A percentile compares a stretch with the other conserved stretches of the same genome.
Evolutionary conservation across 2,113 vertebrate species (phyloP).

Genomic region (Malurus melanocephalus): DNA sequence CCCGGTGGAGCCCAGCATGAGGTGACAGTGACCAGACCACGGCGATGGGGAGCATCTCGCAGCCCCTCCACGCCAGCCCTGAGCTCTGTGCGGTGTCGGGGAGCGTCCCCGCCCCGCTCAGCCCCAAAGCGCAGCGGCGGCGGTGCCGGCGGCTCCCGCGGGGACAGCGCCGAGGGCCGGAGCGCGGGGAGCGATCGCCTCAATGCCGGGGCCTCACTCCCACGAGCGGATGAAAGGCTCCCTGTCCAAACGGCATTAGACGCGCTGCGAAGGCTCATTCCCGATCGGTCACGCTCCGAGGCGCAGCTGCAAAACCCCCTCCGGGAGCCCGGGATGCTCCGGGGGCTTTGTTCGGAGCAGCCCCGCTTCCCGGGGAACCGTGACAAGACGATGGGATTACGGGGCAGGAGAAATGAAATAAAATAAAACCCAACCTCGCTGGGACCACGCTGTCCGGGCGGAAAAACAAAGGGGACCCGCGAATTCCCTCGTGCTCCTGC

Average conservation of each 20-base stretch:
- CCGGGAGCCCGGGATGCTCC: conserved; percentile 48
- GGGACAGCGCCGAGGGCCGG: conserved; percentile 44
- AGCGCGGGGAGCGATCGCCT: conserved; percentile 2
- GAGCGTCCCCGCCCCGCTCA: not conserved
- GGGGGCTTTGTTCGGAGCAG: conserved; percentile 58
- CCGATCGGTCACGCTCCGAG: conserved; percentile 69
- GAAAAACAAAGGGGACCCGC: not conserved
- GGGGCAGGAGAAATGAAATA: not conserved
- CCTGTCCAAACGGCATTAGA: conserved; percentile 65
- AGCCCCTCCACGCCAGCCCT: fast-evolving
- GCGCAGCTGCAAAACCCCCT: conserved; percentile 62
- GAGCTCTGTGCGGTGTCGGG: not conserved
- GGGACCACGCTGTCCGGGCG: not conserved
- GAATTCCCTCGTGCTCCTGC: not conserved
- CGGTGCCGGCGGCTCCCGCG: not conserved
- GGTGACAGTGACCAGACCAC: fast-evolving
- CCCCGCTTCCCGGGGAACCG: conserved; percentile 40
- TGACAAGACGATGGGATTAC: conserved; percentile 66
- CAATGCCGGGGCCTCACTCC: conserved; percentile 46
- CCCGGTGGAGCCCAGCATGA: fast-evolving
- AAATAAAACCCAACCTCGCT: not conserved
- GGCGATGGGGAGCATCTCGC: not conserved
- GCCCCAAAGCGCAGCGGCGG: fast-evolving
- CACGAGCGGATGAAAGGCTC: conserved; percentile 64
- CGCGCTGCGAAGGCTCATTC: conserved; percentile 68